A percentile compares a stretch with the other conserved stretches of the same genome.
phyloP scores from a whole-genome alignment of 1,140 invertebrate species.

The Matsumurasca onukii region DNA sequence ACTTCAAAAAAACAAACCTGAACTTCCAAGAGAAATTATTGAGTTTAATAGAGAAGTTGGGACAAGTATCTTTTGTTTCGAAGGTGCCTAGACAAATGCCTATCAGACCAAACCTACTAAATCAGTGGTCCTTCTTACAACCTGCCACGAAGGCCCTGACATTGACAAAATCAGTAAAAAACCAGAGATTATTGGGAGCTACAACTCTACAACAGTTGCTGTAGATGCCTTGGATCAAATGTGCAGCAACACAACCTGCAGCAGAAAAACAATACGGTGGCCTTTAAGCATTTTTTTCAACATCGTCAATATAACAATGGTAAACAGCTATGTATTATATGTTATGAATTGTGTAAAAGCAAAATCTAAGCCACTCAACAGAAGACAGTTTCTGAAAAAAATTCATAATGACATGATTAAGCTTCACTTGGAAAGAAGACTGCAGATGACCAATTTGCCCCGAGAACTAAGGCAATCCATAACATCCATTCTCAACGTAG shows the following conservation, averaged over 20 bases:
- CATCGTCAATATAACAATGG: slow-evolving; percentile 40
- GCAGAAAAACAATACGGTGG: too few species aligned
- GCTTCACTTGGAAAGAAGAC: not conserved
- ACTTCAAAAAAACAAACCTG: slow-evolving; percentile 32
- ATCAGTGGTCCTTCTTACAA: slow-evolving; percentile 43
- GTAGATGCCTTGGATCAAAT: slow-evolving; percentile 44
- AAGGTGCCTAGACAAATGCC: slow-evolving; percentile 42
- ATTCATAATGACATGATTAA: not conserved
- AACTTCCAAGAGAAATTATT: slow-evolving; percentile 34
- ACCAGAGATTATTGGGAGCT: slow-evolving; percentile 42
- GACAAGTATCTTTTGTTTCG: slow-evolving; percentile 41
- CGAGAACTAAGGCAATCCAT: slow-evolving; percentile 5
- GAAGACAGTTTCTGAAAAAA: slow-evolving; percentile 1
- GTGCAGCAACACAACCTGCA: slow-evolving; percentile 38
- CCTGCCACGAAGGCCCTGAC: slow-evolving; percentile 43
- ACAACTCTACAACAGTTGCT: slow-evolving; percentile 45
- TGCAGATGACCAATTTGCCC: not conserved
- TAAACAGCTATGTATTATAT: slow-evolving; percentile 39
- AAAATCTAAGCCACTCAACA: not conserved
- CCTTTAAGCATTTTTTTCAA: slow-evolving; percentile 43
- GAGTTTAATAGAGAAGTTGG: not conserved
- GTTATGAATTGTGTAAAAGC: not conserved
- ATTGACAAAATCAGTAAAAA: slow-evolving; percentile 37
- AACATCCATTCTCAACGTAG: not conserved
- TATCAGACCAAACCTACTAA: slow-evolving; percentile 44